phyloP scores from a whole-genome alignment of 2,113 vertebrate genomes.

The Daubentonia madagascariensis region DNA sequence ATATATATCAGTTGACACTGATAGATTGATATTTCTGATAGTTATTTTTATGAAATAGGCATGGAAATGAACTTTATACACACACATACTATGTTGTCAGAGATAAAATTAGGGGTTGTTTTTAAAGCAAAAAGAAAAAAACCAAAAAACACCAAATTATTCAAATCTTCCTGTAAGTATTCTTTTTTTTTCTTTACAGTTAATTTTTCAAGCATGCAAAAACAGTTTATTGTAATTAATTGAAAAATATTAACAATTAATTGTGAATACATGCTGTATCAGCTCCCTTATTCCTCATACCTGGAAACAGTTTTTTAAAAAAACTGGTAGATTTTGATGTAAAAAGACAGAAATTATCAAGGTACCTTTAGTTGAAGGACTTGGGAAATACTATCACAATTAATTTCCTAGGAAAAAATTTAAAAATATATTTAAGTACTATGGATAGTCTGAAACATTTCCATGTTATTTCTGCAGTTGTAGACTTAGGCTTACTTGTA shows the following conservation, averaged over 20 bases:
- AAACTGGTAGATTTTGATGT: constrained; percentile 27
- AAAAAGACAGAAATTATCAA: constrained; percentile 41
- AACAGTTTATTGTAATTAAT: constrained; percentile 46
- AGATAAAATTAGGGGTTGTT: constrained; percentile 73
- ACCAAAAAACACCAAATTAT: constrained; percentile 37
- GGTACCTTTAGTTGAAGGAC: constrained; percentile 40
- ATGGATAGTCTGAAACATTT: constrained; percentile 73
- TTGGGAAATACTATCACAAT: constrained; percentile 54
- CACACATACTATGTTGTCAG: constrained; percentile 64
- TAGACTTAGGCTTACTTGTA: constrained; percentile 64
- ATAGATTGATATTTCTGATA: constrained; percentile 83
- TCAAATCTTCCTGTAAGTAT: constrained; percentile 69
- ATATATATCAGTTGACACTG: constrained; percentile 78
- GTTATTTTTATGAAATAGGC: constrained; percentile 82
- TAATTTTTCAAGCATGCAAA: constrained; percentile 63
- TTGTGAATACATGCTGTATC: constrained; percentile 52
- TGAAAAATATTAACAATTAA: constrained; percentile 48
- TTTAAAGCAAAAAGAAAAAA: constrained; percentile 65
- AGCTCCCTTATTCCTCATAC: constrained; percentile 47
- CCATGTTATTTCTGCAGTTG: constrained; percentile 63
- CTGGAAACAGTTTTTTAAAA: background rate
- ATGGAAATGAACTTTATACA: constrained; percentile 84
- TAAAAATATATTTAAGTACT: constrained; percentile 29
- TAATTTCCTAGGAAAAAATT: constrained; percentile 56
- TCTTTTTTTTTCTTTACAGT: constrained; percentile 62